Conservation (phyloP, 1,140 invertebrate species). For the Zeugodacus cucurbitae region DNA sequence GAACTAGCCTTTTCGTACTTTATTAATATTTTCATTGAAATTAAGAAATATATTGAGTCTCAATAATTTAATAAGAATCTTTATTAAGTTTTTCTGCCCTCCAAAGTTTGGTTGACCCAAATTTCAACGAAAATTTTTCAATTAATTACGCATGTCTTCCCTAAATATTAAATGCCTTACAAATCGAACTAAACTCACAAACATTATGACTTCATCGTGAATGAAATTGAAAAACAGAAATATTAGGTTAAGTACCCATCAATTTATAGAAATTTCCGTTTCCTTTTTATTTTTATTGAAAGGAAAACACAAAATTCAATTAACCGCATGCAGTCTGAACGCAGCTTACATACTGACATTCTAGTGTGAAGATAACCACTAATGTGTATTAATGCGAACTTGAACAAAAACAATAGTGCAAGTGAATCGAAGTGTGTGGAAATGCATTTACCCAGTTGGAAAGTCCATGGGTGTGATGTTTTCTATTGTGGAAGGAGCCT, state of each 20-base stretch:
- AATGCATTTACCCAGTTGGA: no score
- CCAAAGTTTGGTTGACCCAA: background rate
- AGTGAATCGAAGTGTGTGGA: background rate
- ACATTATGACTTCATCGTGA: background rate
- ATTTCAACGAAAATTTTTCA: background rate
- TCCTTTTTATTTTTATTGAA: constrained; percentile 3
- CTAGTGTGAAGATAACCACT: background rate
- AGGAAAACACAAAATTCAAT: constrained; percentile 16
- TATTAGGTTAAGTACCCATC: background rate
- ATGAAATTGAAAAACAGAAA: background rate
- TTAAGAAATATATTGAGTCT: no score
- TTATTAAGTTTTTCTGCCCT: background rate
- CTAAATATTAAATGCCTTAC: background rate
- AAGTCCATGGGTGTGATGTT: no score
- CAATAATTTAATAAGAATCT: background rate
- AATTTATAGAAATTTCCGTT: constrained; percentile 22
- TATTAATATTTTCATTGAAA: no score
- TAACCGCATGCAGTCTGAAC: background rate
- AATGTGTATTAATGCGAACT: background rate
- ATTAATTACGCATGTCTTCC: background rate
- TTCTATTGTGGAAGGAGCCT: no score
- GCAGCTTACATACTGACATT: background rate
- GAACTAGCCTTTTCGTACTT: no score
- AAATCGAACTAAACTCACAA: background rate
- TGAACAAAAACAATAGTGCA: background rate